Evolutionary conservation across 2,113 vertebrate species (phyloP).

Genomic region (Okapia johnstoni): DNA sequence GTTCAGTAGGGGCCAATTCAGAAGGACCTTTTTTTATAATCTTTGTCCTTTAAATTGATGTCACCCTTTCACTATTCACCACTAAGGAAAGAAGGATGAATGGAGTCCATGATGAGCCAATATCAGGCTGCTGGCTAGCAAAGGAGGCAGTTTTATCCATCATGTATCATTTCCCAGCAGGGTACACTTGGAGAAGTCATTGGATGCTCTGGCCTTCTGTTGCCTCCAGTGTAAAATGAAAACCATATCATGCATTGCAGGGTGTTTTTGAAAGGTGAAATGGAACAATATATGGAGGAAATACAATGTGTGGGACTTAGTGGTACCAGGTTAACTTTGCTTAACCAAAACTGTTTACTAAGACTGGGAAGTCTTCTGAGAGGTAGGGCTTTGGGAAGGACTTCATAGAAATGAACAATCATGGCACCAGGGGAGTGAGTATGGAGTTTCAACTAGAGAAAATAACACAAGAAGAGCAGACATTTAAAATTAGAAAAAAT

Average conservation of each 20-base stretch:
- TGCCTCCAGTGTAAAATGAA: neutral
- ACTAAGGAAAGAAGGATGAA: neutral
- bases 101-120: neutral
- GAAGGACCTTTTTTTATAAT: neutral
- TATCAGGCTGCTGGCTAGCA: neutral
- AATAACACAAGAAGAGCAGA: neutral
- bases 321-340: neutral
- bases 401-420: neutral
- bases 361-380: neutral
- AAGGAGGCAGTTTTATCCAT: neutral
- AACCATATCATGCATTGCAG: neutral
- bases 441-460: neutral
- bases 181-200: neutral
- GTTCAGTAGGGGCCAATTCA: neutral
- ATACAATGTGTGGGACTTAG: neutral
- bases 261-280: neutral
- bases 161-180: no score
- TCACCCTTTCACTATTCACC: neutral
- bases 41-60: neutral
- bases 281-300: neutral
- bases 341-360: neutral
- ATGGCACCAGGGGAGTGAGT: neutral
- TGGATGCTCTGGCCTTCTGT: neutral
- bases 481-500: neutral
- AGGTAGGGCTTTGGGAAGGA: neutral